Base-by-base conservation (phyloP, 2,888 invertebrate genomes). In the Hedya salicella region DNA sequence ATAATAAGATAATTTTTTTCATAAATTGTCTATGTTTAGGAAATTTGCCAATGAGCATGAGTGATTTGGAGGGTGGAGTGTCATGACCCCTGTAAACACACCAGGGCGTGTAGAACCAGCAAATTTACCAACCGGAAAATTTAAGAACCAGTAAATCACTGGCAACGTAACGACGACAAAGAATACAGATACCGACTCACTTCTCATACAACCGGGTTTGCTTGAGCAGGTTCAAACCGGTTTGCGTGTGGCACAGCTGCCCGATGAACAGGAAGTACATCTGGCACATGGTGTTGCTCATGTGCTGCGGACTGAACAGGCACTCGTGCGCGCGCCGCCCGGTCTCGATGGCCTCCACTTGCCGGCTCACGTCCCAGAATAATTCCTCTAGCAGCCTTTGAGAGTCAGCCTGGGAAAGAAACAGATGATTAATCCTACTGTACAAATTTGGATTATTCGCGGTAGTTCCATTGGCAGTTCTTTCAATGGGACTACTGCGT, bases 181-280 rank as follows among this genome's bases (percentile, higher is more conserved):
- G 4, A 25, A 36, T 36, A 13, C n/a, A 11, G 32, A 67, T 86
- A 91, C 65, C 49, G 21, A 83, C 91, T 93, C 87, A 96, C 96
- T 95, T 94, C 78, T 95, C 95, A 84, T 95, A 96, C 70, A 97
- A 93, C 56, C 94, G 94, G 50, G 95, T 94, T 75, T 94, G 95
- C 70, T 96, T 96, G 53, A 98, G 93, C 60, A 96, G 93, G 71
- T 93, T 93, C 46, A 95, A 88, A 1, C 97, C 97, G 50, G 93
- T 92, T 60, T 94, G 93, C 6, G 94, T 94, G 70, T 96, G 95
- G 74, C 96, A 96, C 77, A 98, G 93, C 73, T 97, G 95, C 0
- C 98, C 98, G 69, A 98, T 95, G 82, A 98, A 97, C 49, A 99
- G 93, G 87, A 99, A 99, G 92, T 98, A 99, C 92, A 96, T 96